A percentile compares a stretch with the other conserved stretches of the same genome.
These are phyloP conservation scores for Sesia apiformis DNA, from an alignment of 2,888 invertebrate species.

Conservation along the genomic window DNA sequence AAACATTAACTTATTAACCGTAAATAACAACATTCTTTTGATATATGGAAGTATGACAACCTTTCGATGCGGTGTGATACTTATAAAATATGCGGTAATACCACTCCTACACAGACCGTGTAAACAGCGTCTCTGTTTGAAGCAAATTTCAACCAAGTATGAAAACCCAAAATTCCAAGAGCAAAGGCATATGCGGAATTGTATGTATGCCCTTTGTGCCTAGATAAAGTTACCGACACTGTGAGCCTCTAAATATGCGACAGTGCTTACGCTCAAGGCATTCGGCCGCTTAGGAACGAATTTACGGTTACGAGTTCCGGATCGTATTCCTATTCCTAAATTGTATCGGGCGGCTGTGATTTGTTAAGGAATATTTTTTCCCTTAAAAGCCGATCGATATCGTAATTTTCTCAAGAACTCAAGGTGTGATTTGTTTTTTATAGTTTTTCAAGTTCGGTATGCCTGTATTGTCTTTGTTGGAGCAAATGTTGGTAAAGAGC, in stretches of 20 bases:
- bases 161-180: conserved; percentile 1
- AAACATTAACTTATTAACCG: too few relatives aligned
- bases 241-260: conserved; percentile 33
- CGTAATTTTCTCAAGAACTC: not conserved
- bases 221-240: conserved; percentile 25
- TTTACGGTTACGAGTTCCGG: conserved; percentile 40
- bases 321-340: conserved; percentile 32
- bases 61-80: too few relatives aligned
- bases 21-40: too few relatives aligned
- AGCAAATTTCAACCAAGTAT: not conserved
- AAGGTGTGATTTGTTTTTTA: too few relatives aligned
- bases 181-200: conserved; percentile 12
- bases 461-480: too few relatives aligned
- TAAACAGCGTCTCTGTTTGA: not conserved
- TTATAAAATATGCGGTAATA: too few relatives aligned
- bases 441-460: too few relatives aligned
- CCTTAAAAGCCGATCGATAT: conserved; percentile 19
- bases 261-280: conserved; percentile 30
- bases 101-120: too few relatives aligned
- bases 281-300: conserved; percentile 36
- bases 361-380: conserved; percentile 27
- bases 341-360: conserved; percentile 26
- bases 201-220: conserved; percentile 20
- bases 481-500: too few relatives aligned
- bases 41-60: too few relatives aligned